Evolutionary conservation across 2,888 invertebrate species (phyloP).

Genomic region (Eupeodes latifasciatus): DNA sequence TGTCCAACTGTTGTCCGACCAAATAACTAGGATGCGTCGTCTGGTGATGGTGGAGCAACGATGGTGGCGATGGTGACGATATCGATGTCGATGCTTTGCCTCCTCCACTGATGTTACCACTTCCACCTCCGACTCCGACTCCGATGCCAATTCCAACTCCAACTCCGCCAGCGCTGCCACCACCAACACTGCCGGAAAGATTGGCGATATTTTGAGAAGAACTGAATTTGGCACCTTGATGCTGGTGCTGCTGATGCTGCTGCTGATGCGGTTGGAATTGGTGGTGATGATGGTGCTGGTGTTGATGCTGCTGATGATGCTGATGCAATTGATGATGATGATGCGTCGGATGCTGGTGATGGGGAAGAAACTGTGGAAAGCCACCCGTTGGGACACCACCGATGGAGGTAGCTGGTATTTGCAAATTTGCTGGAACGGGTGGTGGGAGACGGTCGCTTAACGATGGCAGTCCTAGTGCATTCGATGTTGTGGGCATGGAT

Average conservation of each 20-base stretch:
- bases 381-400: slow-evolving; percentile 65
- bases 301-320: slow-evolving; percentile 71
- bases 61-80: slow-evolving; percentile 83
- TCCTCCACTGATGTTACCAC: slow-evolving; percentile 55
- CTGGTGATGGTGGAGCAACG: slow-evolving; percentile 82
- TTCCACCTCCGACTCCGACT: neutral
- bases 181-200: slow-evolving; percentile 40
- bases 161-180: slow-evolving; percentile 12
- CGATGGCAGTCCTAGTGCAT: slow-evolving; percentile 79
- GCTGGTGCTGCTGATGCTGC: slow-evolving; percentile 79
- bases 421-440: slow-evolving; percentile 69
- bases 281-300: slow-evolving; percentile 77
- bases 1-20: slow-evolving; percentile 86
- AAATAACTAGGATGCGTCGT: slow-evolving; percentile 82
- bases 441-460: slow-evolving; percentile 76
- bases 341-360: slow-evolving; percentile 68
- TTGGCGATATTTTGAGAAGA: slow-evolving; percentile 72
- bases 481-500: slow-evolving; percentile 79
- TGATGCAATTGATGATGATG: slow-evolving; percentile 72
- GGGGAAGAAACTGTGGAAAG: slow-evolving; percentile 71
- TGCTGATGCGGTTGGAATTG: slow-evolving; percentile 79
- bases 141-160: neutral
- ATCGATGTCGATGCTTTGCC: slow-evolving; percentile 80
- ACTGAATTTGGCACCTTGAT: slow-evolving; percentile 72
- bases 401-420: slow-evolving; percentile 66